A percentile compares a stretch with the other conserved stretches of the same genome.
These are phyloP conservation scores for Trissolcus japonicus DNA, from an alignment of 2,888 invertebrate species.

Conservation along the genomic window DNA sequence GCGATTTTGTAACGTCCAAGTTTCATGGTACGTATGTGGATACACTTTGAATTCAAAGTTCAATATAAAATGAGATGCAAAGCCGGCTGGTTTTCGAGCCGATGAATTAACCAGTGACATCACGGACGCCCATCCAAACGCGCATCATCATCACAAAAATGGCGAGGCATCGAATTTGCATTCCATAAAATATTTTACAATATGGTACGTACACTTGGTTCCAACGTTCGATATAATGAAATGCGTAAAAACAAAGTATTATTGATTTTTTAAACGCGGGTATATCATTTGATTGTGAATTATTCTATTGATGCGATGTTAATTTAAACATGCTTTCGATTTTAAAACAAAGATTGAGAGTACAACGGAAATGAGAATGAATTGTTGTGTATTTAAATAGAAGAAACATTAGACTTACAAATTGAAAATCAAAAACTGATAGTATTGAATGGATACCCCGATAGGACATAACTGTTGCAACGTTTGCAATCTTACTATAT, in stretches of 20 bases:
- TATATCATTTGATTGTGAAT: neutral
- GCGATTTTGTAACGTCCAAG: conserved; percentile 8
- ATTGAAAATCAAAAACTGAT: conserved; percentile 6
- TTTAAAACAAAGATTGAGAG: too few relatives aligned
- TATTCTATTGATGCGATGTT: too few relatives aligned
- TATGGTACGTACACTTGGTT: neutral
- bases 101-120: too few relatives aligned
- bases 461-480: conserved; percentile 18
- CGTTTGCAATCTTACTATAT: conserved; percentile 16
- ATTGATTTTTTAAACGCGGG: conserved; percentile 17
- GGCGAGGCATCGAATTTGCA: too few relatives aligned
- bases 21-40: too few relatives aligned
- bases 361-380: neutral
- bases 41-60: too few relatives aligned
- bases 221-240: conserved; percentile 13
- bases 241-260: conserved; percentile 22
- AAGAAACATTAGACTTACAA: neutral
- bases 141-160: too few relatives aligned
- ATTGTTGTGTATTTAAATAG: conserved; percentile 1
- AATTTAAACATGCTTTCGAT: too few relatives aligned
- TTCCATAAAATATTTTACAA: neutral
- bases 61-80: too few relatives aligned
- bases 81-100: too few relatives aligned
- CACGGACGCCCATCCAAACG: too few relatives aligned
- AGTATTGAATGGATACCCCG: conserved; percentile 19